phyloP scores from a whole-genome alignment of 1,140 invertebrate species.

The Riptortus pedestris region DNA sequence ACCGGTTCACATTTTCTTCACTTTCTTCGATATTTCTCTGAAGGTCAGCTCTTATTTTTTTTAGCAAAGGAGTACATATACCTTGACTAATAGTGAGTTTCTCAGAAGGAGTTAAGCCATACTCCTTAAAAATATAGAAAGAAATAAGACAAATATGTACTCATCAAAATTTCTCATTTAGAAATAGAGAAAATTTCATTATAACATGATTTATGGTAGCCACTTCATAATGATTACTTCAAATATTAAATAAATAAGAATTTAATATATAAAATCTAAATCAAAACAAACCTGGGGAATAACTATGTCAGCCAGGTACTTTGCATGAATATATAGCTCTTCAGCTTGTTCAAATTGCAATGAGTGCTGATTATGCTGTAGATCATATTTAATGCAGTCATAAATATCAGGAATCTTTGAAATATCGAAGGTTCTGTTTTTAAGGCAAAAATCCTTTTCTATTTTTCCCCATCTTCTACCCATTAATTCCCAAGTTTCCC shows the following conservation, averaged over 20 bases:
- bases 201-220: too few relatives aligned
- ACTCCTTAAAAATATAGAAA: constrained; percentile 56
- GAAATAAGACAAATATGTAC: too few relatives aligned
- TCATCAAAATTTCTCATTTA: too few relatives aligned
- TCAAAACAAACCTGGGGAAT: constrained; percentile 83
- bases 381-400: constrained; percentile 98
- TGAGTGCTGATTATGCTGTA: constrained; percentile 95
- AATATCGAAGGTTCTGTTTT: constrained; percentile 88
- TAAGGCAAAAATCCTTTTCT: constrained; percentile 94
- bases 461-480: constrained; percentile 96
- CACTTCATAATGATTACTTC: too few relatives aligned
- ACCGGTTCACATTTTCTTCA: constrained; percentile 84
- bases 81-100: constrained; percentile 95
- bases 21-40: constrained; percentile 81
- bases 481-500: constrained; percentile 98
- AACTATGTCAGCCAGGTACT: constrained; percentile 93
- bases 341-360: constrained; percentile 88
- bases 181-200: too few relatives aligned
- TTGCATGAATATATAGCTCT: constrained; percentile 88
- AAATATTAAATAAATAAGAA: not conserved
- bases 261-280: not conserved
- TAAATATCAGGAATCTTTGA: constrained; percentile 99
- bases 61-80: constrained; percentile 90
- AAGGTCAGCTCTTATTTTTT: constrained; percentile 92
- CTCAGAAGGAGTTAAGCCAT: constrained; percentile 89